Conservation (phyloP, 2,797 vertebrate species). For the Oreortyx pictus region DNA sequence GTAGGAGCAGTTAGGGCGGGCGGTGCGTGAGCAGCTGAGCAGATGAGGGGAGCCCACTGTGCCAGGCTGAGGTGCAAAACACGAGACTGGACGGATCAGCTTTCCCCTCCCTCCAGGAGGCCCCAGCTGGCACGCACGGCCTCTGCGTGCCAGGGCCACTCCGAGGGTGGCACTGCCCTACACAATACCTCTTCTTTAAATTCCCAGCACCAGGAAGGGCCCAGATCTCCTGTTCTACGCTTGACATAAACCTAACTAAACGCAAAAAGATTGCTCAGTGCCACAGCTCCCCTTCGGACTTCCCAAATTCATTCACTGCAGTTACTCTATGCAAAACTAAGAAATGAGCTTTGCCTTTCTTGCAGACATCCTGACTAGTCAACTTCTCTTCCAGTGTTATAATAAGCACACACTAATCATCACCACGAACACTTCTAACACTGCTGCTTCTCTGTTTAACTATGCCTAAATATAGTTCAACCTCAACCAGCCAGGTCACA, state of each 20-base stretch:
- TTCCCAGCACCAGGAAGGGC: not conserved
- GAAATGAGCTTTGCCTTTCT: not conserved
- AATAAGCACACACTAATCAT: constrained; percentile 7
- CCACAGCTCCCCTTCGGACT: constrained; percentile 15
- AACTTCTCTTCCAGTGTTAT: not conserved
- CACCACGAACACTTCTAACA: not conserved
- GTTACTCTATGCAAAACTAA: constrained; percentile 12
- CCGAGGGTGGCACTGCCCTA: not conserved
- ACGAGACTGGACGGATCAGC: not conserved
- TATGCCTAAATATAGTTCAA: constrained; percentile 25
- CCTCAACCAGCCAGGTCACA: not conserved
- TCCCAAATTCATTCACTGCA: not conserved
- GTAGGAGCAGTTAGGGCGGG: not conserved
- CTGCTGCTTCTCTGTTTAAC: not conserved
- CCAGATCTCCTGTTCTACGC: not conserved
- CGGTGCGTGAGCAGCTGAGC: fast-evolving
- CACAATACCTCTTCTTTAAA: not conserved
- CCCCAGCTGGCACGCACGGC: fast-evolving
- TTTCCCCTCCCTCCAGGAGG: not conserved
- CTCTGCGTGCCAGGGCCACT: not conserved
- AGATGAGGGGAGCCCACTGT: not conserved
- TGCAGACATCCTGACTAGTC: constrained; percentile 17
- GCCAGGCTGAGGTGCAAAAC: not conserved
- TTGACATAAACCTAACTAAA: not conserved
- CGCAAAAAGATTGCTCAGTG: not conserved